phyloP scores from a whole-genome alignment of 2,888 invertebrate genomes.

The Lycia hirtaria region DNA sequence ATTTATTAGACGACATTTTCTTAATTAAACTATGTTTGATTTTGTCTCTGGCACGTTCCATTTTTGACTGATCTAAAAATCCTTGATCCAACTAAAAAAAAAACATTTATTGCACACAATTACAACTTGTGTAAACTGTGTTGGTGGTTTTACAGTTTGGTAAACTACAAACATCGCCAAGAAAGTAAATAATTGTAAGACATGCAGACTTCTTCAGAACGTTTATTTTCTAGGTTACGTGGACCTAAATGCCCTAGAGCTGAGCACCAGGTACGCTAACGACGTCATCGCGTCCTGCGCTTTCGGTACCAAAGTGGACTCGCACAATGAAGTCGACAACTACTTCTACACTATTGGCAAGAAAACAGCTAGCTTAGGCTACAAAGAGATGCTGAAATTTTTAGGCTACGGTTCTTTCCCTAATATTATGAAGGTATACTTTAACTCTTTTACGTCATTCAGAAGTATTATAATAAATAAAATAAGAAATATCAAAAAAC shows the following conservation, averaged over 20 bases:
- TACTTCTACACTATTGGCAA: conserved; percentile 83
- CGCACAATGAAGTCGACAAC: conserved; percentile 79
- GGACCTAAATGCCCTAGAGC: conserved; percentile 73
- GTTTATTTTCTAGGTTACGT: conserved; percentile 46
- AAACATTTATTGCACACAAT: too few species aligned
- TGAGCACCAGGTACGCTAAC: conserved; percentile 73
- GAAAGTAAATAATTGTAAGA: too few species aligned
- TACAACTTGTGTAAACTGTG: too few species aligned
- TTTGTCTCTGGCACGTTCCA: too few species aligned
- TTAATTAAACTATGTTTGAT: too few species aligned
- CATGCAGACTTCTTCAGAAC: too few species aligned
- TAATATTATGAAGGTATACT: conserved; percentile 47
- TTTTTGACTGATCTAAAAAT: too few species aligned
- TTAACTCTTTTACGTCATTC: neutral
- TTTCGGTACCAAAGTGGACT: conserved; percentile 83
- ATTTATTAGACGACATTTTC: too few species aligned
- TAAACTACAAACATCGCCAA: too few species aligned
- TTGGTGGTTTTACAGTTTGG: too few species aligned
- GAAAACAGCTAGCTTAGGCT: conserved; percentile 59
- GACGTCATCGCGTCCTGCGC: conserved; percentile 83
- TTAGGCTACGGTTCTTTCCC: conserved; percentile 48
- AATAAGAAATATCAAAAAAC: too few species aligned
- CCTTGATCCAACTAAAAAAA: too few species aligned
- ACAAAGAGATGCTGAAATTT: conserved; percentile 46
- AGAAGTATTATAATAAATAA: neutral